Base-by-base conservation (phyloP, 1,140 invertebrate genomes). In the Neodiprion lecontei region DNA sequence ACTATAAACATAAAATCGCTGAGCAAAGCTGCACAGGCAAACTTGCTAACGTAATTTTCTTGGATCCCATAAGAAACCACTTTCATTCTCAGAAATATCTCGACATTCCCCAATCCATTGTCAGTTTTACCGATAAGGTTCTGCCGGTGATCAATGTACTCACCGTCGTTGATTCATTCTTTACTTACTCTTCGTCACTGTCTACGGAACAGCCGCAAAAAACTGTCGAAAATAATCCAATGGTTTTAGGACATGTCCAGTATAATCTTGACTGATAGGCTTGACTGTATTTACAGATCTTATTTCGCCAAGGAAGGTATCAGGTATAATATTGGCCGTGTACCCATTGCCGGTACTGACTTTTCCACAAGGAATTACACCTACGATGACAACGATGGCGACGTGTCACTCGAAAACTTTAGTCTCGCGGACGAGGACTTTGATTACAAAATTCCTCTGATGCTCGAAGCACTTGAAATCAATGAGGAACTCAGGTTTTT, bases 1-100 rank as follows among this genome's bases (percentile, higher is more conserved):
- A 93, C 92, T 1, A 92, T 96, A 14, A 94, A 97, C 79, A 92
- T 96, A 74, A 87, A 88, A 1, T 91, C 85, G 7, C 86, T 96
- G 9, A 89, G 90, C 7, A 61, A 83, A 12, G 74, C 78, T 2
- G 79, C 92, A 0, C 91, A 93, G 81, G 84, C 92, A 47, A 86
- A 91, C 65, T 80, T 96, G 1, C 86, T 95, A 7, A 86, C 90
- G 89, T 93, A 87, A 83, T 73, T 79, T 40, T 17, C 28, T 9
- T 72, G 67, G 68, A 75, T 21, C 17, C 17, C 17, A 69, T 23
- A 9, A 28, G 61, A 23, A 67, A 7, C 5, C 9, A 70, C 74
- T 74, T 50, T 74, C 74, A 81, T 21, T 21, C 17, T 21, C 17
- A 21, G 17, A 21, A 21, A 21, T 21, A 21, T 21, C 17, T 21